Base-by-base conservation (phyloP, 2,888 invertebrate genomes). In the Hirtodrosophila confusa region DNA sequence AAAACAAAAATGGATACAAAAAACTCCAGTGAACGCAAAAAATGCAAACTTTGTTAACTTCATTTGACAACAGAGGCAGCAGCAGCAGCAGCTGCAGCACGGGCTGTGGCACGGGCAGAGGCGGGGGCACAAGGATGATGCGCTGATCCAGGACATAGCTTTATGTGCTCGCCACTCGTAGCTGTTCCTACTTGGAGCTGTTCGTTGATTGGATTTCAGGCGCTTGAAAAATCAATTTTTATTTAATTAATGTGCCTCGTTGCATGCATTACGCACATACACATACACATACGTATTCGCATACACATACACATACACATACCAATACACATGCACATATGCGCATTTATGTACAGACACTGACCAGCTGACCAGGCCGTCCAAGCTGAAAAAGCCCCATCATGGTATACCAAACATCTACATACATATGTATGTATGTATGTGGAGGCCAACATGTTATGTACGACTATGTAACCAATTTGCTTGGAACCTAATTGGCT, bases 151-250 rank as follows among this genome's bases (percentile, higher is more conserved):
- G 76, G 66, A 67, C 71, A 74, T 70, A 70, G 62, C 74, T 63
- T 53, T 67, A 70, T 73, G 62, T 70, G 67, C 56, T 78, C 62
- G 56, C 61, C 67, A 70, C 74, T 74, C 53, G 63, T 71, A 75
- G 73, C 55, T 65, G 62, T 60, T 57, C 75, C 75, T 68, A 84
- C 84, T 83, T 82, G 76, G 68, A 79, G 80, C 73, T 75, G 79
- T 56, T 80, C 84, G 84, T 80, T 82, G 82, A 82, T 82, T 82
- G 84, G 73, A 82, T 82, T 84, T 84, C 79, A 80, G 75, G 79
- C 84, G 80, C 84, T 79, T 80, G 82, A 73, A 84, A 83, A 84
- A 84, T 84, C 82, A 84, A 82, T 82, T 84, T 82, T 82, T 82
- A 82, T 82, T 82, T 84, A 82, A 82, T 82, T 84, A 82, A 80